Evolutionary conservation across 2,113 vertebrate species (phyloP), one percentile per base, ranked within the genome.

Genomic region (Dicentrarchus labrax): DNA sequence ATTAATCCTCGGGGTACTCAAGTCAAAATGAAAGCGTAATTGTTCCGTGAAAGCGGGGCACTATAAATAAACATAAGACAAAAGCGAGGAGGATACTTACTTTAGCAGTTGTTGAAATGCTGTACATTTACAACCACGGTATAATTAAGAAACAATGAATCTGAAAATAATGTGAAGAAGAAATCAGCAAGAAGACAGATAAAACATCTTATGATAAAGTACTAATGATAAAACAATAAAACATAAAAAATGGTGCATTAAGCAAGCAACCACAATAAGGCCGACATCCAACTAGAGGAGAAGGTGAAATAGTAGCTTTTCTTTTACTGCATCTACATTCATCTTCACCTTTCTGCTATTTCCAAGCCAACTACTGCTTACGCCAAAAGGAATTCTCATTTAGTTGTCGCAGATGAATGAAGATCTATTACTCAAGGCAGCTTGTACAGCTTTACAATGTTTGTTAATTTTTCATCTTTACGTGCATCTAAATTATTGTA

Each of bases 11-110:
- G 5, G 24, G 30, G 38, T 66, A 4, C 39, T 67, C 24, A 15
- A 47, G 83, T 79, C 19, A 54, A 76, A 85, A 80, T 70, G 65
- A 87, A 72, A 83, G 71, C n/a, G 0, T 74, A 80, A 85, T 77
- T 84, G 54, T 64, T 83, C 69, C 3, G 43, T 70, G 71, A 76
- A 68, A 85, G 79, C 66, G 66, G 78, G 56, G 51, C 8, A 5
- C 54, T 80, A 81, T 81, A 71, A 84, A 85, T 88, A 83, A 59
- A 51, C 51, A 70, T 15, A 17, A 39, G 10, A 74, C 45, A 67
- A 67, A 76, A 19, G 6, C 24, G 24, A 36, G 59, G 69, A 73
- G 22, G 78, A 64, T 11, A 17, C 19, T 45, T 38, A n/a, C 51
- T 76, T 1, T 0, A 16, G 21, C 22, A 15, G 30, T 16, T 30